Conservation (phyloP, 2,888 invertebrate species). For the Hoplodrina blanda region DNA sequence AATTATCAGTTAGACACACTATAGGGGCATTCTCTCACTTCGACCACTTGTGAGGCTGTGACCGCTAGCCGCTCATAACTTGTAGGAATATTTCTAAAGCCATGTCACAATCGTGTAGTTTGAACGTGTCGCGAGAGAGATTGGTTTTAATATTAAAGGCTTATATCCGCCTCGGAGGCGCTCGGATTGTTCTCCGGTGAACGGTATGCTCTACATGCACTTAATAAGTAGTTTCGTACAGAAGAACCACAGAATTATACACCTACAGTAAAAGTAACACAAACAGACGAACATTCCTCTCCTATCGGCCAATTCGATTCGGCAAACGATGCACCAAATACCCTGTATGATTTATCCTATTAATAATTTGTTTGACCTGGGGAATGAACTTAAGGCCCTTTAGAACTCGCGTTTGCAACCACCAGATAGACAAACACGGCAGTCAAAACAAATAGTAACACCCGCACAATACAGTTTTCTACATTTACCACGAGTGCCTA, state of each 20-base stretch:
- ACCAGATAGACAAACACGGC: not conserved
- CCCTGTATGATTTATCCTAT: too few species aligned
- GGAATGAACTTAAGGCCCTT: not conserved
- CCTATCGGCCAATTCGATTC: too few species aligned
- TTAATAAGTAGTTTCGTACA: not conserved
- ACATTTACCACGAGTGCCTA: constrained; percentile 1
- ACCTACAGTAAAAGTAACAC: not conserved
- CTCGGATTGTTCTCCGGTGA: constrained; percentile 49
- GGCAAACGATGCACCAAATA: too few species aligned
- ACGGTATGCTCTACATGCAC: constrained; percentile 37
- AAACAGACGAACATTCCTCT: not conserved
- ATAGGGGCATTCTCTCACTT: not conserved
- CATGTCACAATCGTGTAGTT: constrained; percentile 62
- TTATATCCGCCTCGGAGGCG: constrained; percentile 66
- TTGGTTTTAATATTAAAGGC: constrained; percentile 76
- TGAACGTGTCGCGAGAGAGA: constrained; percentile 62
- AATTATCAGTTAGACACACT: not conserved
- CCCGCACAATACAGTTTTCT: not conserved
- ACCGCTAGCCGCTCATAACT: constrained; percentile 14
- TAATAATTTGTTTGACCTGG: not conserved
- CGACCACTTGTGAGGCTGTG: not conserved
- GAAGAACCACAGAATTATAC: constrained; percentile 1
- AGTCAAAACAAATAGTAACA: not conserved
- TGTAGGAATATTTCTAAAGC: constrained; percentile 32
- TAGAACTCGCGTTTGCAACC: too few species aligned